Base-by-base conservation (phyloP, 2,888 invertebrate species). In the Dryocosmus kuriphilus region DNA sequence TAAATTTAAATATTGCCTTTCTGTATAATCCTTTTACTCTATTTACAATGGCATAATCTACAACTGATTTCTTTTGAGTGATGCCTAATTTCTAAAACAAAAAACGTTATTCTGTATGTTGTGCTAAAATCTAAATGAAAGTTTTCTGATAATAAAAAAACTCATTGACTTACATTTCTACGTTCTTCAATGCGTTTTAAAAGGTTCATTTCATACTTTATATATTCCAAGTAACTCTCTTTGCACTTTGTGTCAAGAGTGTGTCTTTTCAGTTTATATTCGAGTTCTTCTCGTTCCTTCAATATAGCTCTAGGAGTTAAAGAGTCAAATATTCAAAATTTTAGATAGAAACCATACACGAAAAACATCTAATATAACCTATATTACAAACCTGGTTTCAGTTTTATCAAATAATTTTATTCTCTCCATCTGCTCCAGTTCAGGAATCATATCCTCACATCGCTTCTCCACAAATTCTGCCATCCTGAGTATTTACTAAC, bases 401-500 rank as follows among this genome's bases (percentile, higher is more conserved):
- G 94, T 94, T 77, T 94, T 93, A 9, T 94, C 93, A 88, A 96
- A 96, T 75, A 97, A 92, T 86, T 94, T 94, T 51, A 94, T 94
- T 85, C 95, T 93, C 87, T 94, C 93, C 95, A 97, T 95, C 89
- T 96, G 95, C 90, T 97, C 96, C 88, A 97, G 93, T 90, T 96
- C 96, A 81, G 95, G 95, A 86, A 97, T 94, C 94, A 96, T 95
- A 82, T 94, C 94, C 92, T 97, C 97, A 85, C 96, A 94, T 89
- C 95, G 94, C 89, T 94, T 94, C 88, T 96, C 95, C 2, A 97
- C 96, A 91, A 95, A 94, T 92, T 97, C 97, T 19, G 96, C 96
- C 97, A 97, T 97, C 76, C n/a, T 71, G 41, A 30, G 5, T 46
- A 11, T 24, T 14, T 24, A 57, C 75, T 74, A 60, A 0, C 46